phyloP scores from a whole-genome alignment of 1,140 invertebrate genomes.

The Bemisia tabaci region DNA sequence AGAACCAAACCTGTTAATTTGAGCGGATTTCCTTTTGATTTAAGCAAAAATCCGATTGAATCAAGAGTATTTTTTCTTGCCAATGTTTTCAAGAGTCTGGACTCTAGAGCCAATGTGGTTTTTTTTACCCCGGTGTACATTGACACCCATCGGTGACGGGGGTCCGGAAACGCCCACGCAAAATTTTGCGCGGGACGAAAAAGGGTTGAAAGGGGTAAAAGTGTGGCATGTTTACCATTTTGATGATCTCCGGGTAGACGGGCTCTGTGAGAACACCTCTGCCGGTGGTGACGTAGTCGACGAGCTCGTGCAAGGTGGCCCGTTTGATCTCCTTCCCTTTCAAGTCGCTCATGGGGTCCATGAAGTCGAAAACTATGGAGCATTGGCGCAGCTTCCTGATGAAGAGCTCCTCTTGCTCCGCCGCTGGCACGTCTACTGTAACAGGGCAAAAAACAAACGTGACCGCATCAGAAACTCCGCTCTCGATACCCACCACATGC shows the following conservation, averaged over 20 bases:
- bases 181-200: too few relatives aligned
- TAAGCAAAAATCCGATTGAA: too few relatives aligned
- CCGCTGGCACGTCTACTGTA: conserved; percentile 74
- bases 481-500: not conserved
- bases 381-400: conserved; percentile 96
- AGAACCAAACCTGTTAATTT: too few relatives aligned
- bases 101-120: too few relatives aligned
- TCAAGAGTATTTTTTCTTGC: too few relatives aligned
- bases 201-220: conserved; percentile 86
- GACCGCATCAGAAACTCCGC: not conserved
- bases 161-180: too few relatives aligned
- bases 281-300: conserved; percentile 91
- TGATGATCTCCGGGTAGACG: conserved; percentile 94
- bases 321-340: conserved; percentile 99
- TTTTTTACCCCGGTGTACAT: too few relatives aligned
- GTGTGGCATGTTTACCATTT: conserved; percentile 82
- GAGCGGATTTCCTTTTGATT: too few relatives aligned
- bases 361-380: conserved; percentile 97
- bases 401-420: conserved; percentile 94
- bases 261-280: conserved; percentile 90
- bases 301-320: conserved; percentile 91
- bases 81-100: too few relatives aligned
- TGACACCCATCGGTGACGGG: too few relatives aligned
- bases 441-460: conserved; percentile 1
- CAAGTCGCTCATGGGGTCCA: conserved; percentile 94